A percentile compares a stretch with the other conserved stretches of the same genome.
Conservation (phyloP, 2,888 invertebrate genomes). For the Orthosia cruda region DNA sequence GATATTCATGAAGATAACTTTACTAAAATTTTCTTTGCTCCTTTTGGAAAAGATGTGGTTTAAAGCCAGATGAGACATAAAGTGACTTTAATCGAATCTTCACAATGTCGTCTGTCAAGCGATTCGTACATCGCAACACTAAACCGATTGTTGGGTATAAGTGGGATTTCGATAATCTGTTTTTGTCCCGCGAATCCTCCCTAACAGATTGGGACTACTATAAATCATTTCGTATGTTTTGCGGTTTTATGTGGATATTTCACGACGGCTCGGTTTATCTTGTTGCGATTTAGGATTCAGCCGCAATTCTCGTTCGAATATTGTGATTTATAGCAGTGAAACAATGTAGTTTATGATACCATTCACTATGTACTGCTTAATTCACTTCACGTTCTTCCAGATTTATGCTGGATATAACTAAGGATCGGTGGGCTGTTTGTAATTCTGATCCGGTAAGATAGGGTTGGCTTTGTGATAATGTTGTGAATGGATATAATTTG, state of each 20-base stretch:
- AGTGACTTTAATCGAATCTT: constrained; percentile 26
- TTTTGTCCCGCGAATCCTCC: constrained; percentile 85
- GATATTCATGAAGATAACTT: neutral
- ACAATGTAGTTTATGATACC: constrained; percentile 61
- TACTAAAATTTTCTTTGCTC: neutral
- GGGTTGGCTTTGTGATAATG: constrained; percentile 22
- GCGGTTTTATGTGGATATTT: constrained; percentile 87
- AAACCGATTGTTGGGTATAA: constrained; percentile 84
- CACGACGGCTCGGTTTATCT: constrained; percentile 83
- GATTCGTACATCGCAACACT: constrained; percentile 73
- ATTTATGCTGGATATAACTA: constrained; percentile 59
- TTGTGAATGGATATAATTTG: constrained; percentile 28
- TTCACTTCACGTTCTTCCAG: constrained; percentile 62
- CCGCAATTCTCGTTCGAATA: constrained; percentile 72
- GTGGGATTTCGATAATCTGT: constrained; percentile 89
- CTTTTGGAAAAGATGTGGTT: neutral
- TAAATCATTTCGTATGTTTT: constrained; percentile 90
- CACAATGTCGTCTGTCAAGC: constrained; percentile 41
- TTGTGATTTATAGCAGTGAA: constrained; percentile 75
- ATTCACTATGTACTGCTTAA: constrained; percentile 53
- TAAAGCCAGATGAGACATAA: neutral
- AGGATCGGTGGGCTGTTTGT: constrained; percentile 39
- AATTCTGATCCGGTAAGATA: constrained; percentile 46
- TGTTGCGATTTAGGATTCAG: constrained; percentile 83
- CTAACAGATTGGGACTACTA: constrained; percentile 85